Base-by-base conservation (phyloP, 2,888 invertebrate species). In the Bombylius discolor region DNA sequence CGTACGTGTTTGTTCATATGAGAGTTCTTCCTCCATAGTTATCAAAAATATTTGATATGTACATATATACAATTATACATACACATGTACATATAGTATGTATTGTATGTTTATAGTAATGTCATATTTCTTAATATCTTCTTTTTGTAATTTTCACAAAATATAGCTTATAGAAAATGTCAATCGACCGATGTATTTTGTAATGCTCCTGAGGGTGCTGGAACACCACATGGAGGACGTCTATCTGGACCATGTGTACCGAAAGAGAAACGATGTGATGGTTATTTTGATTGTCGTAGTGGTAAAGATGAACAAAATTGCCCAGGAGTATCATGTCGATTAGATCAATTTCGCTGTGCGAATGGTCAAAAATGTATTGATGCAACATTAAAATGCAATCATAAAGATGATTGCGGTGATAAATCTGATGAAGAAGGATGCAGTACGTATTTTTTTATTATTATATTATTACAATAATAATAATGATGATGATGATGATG, bases 371-470 rank as follows among this genome's bases (percentile, higher is more conserved):
- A 85, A 65, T 94, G 93, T 72, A 81, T 93, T 61, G 91, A 91
- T 67, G 79, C 80, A 53, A 70, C 79, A 31, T 81, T 82, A 65
- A 85, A 85, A 69, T 94, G 93, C 72, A 91, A 94, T 76, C 90
- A 93, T 73, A 85, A 84, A 69, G 87, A 90, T 71, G 93, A 94
- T 75, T 94, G 93, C 68, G 89, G 85, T 0, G 92, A 93, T 73
- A 89, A 87, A 70, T 89, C 91, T 3, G 95, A 95, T 68, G 95
- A 95, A 73, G 82, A 84, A 60, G 83, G 83, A 62, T 95, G 95
- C 80, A 89, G 91, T 92, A 72, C 81, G 85, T 23, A 23, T 23
- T 23, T 23, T 47, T 8, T 34, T 32, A 34, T 42, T 51, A 44
- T 42, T 8, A n/a, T 14, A 6, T 44, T 23, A 11, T 53, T 45